These are phyloP conservation scores for Calliphora vomitoria DNA, from an alignment of 2,888 invertebrate species.

Conservation along the genomic window DNA sequence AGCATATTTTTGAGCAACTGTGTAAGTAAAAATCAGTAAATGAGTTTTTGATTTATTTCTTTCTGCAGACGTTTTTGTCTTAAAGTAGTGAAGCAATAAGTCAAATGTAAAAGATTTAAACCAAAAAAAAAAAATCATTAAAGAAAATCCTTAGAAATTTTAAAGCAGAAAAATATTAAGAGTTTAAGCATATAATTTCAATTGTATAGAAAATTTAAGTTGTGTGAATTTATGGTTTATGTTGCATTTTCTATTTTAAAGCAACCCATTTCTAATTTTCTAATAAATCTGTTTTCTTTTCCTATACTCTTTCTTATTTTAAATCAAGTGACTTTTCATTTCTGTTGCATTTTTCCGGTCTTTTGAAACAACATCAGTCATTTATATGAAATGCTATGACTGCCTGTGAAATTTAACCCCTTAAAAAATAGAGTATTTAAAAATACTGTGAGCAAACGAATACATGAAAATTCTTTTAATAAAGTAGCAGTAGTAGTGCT, in stretches of 20 bases:
- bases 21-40: constrained; percentile 39
- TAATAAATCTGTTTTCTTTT: constrained; percentile 12
- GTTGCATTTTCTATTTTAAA: neutral
- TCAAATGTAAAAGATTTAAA: constrained; percentile 40
- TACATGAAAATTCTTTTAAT: constrained; percentile 6
- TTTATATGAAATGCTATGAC: constrained; percentile 7
- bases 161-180: neutral
- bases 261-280: neutral
- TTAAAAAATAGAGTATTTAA: neutral
- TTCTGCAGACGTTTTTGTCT: constrained; percentile 11
- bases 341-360: constrained; percentile 22
- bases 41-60: constrained; percentile 66
- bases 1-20: constrained; percentile 13
- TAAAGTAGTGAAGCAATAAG: constrained; percentile 57
- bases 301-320: neutral
- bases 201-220: neutral
- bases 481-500: neutral
- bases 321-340: constrained; percentile 15
- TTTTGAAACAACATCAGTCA: constrained; percentile 18
- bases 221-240: neutral
- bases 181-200: neutral
- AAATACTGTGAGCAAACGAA: neutral
- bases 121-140: constrained; percentile 9
- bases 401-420: neutral
- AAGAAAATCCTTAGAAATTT: neutral